phyloP scores from a whole-genome alignment of 2,888 invertebrate genomes.

The Morpho helenor region DNA sequence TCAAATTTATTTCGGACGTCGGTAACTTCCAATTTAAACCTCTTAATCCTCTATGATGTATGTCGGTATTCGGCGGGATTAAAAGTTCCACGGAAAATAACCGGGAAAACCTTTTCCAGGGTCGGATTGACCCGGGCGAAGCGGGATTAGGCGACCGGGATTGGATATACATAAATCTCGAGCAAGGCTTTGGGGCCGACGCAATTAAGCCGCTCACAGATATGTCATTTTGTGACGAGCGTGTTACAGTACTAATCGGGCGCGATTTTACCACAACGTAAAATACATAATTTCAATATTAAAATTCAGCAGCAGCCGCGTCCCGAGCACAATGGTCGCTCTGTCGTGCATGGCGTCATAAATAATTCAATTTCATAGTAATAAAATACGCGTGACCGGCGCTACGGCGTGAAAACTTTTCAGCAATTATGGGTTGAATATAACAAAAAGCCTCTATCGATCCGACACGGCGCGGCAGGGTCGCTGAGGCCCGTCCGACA shows the following conservation, averaged over 20 bases:
- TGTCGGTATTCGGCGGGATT: conserved; percentile 78
- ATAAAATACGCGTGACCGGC: conserved; percentile 77
- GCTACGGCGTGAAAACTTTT: conserved; percentile 76
- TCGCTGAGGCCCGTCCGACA: conserved; percentile 46
- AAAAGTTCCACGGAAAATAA: conserved; percentile 80
- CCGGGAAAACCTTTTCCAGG: conserved; percentile 79
- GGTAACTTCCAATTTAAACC: conserved; percentile 80
- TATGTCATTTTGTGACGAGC: conserved; percentile 72
- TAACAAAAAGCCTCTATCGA: conserved; percentile 72
- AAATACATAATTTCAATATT: conserved; percentile 70
- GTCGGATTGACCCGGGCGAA: conserved; percentile 75
- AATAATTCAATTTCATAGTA: conserved; percentile 79
- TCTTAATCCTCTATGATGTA: conserved; percentile 80
- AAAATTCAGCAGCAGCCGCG: conserved; percentile 68
- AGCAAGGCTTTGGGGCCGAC: conserved; percentile 70
- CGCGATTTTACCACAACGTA: conserved; percentile 34
- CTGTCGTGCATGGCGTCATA: conserved; percentile 64
- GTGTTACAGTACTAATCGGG: conserved; percentile 55
- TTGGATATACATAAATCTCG: conserved; percentile 78
- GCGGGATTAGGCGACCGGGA: conserved; percentile 75
- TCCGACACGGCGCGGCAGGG: conserved; percentile 49
- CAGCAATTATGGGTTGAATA: conserved; percentile 76
- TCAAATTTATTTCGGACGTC: conserved; percentile 80
- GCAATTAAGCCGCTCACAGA: conserved; percentile 74
- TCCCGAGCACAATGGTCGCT: conserved; percentile 62